A percentile compares a stretch with the other conserved stretches of the same genome.
Conservation (phyloP, 1,140 invertebrate genomes). For the Mactra quadrangularis region DNA sequence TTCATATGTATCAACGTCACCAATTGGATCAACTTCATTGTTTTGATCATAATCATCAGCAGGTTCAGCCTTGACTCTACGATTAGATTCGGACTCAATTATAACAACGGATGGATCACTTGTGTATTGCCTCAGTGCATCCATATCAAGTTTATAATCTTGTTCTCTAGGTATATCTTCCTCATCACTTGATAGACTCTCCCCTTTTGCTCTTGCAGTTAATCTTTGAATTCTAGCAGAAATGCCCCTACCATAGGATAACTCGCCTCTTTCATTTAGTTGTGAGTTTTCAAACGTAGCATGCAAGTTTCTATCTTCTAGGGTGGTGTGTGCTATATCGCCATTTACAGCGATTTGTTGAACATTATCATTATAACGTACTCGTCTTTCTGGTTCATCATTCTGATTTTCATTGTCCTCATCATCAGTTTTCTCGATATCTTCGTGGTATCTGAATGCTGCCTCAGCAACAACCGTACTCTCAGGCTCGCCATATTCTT, state of each 20-base stretch:
- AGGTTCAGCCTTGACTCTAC: background rate
- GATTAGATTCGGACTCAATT: background rate
- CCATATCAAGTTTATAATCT: slow-evolving; percentile 11
- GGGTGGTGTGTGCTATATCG: background rate
- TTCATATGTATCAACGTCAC: background rate
- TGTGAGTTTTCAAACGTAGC: no score
- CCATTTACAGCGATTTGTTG: background rate
- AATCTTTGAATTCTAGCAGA: no score
- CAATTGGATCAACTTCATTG: background rate
- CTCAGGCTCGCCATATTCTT: background rate
- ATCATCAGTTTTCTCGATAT: background rate
- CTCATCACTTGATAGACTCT: background rate
- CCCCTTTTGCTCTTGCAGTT: slow-evolving; percentile 3
- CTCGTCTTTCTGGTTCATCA: background rate
- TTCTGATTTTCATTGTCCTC: background rate
- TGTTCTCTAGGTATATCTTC: background rate
- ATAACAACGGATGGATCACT: slow-evolving; percentile 8
- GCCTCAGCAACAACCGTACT: background rate
- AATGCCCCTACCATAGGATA: no score
- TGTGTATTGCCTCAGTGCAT: slow-evolving; percentile 10
- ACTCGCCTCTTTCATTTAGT: no score
- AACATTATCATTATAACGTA: slow-evolving; percentile 27
- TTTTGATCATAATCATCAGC: background rate
- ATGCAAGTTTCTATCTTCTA: no score
- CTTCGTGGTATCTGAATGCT: background rate